phyloP scores from a whole-genome alignment of 2,888 invertebrate genomes.

The Melikaiella ostensackeni region DNA sequence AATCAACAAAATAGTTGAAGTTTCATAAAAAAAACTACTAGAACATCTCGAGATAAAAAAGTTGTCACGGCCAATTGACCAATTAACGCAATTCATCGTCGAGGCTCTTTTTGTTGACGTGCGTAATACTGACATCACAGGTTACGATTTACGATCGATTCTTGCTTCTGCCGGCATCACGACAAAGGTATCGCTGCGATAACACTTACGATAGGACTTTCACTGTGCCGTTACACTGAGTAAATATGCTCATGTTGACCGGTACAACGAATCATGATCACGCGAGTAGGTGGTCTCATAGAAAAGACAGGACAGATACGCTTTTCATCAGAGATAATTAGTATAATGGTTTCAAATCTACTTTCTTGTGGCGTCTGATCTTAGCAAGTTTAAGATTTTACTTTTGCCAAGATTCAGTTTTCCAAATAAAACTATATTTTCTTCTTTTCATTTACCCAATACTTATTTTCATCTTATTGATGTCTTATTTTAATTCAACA shows the following conservation, averaged over 20 bases:
- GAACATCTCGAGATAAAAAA: background rate
- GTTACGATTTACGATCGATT: constrained; percentile 54
- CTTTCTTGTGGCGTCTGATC: background rate
- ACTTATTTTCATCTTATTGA: no score
- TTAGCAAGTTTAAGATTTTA: background rate
- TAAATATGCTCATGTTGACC: constrained; percentile 51
- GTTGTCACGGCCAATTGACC: background rate
- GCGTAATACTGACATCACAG: constrained; percentile 56
- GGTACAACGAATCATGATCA: constrained; percentile 53
- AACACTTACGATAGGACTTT: constrained; percentile 60
- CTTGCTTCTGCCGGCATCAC: constrained; percentile 54
- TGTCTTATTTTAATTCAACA: background rate
- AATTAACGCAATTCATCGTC: constrained; percentile 10
- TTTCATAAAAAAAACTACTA: background rate
- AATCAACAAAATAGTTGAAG: background rate
- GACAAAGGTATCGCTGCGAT: constrained; percentile 56
- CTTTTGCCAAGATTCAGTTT: background rate
- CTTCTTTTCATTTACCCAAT: background rate
- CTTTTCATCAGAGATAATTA: constrained; percentile 23
- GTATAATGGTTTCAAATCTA: constrained; percentile 7
- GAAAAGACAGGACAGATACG: constrained; percentile 9
- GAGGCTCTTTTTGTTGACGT: constrained; percentile 5
- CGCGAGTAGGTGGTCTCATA: constrained; percentile 5
- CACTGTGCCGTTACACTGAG: constrained; percentile 62
- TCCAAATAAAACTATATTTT: background rate